Conservation (phyloP, 2,113 vertebrate species). For the Ailurus styani region DNA sequence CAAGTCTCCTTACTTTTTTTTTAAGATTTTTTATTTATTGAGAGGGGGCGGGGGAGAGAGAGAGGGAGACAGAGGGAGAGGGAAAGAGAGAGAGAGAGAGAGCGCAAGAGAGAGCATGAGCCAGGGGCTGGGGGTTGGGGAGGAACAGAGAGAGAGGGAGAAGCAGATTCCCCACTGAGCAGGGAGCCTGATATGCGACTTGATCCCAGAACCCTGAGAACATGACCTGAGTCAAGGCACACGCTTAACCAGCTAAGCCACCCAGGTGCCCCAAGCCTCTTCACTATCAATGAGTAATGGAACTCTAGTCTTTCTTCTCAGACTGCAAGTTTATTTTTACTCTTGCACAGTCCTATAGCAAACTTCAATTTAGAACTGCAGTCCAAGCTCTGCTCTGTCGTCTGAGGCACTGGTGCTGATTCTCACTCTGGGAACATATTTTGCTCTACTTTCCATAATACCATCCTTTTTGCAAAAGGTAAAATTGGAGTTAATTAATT, state of each 20-base stretch:
- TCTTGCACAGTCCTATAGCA: not conserved
- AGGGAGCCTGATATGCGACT: not conserved
- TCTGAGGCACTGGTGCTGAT: not conserved
- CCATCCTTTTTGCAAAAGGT: not conserved
- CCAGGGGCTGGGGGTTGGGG: too few relatives aligned
- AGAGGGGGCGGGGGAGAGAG: not conserved
- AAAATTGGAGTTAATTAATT: not conserved
- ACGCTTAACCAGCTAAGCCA: not conserved
- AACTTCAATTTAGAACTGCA: not conserved
- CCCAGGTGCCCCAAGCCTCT: not conserved
- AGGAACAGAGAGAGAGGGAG: not conserved
- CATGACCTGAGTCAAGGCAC: not conserved
- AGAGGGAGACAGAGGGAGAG: too few relatives aligned
- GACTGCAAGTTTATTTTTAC: not conserved
- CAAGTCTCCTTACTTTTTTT: not conserved
- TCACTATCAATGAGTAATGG: not conserved
- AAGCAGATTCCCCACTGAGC: not conserved
- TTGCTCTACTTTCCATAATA: not conserved
- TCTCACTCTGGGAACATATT: not conserved
- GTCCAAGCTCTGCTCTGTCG: not conserved
- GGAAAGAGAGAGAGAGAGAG: not conserved
- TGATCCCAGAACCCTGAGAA: not conserved
- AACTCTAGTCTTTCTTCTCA: not conserved
- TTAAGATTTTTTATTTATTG: not conserved
- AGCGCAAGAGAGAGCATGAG: not conserved